Conservation (phyloP, 2,113 vertebrate species). For the Myxocyprinus asiaticus region DNA sequence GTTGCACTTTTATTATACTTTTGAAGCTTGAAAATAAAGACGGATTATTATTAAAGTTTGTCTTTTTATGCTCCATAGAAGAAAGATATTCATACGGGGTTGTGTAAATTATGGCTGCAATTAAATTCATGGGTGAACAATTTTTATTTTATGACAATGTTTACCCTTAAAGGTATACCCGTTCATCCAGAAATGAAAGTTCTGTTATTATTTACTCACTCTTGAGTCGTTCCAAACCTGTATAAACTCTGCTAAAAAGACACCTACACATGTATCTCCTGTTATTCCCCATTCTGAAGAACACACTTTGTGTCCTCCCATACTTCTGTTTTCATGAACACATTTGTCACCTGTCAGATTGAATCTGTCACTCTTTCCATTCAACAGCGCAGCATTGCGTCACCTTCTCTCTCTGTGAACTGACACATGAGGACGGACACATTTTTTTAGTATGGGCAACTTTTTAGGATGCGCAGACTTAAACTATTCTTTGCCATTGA, state of each 20-base stretch:
- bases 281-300: slow-evolving; percentile 17
- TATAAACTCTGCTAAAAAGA: not conserved
- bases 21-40: too few species aligned
- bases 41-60: too few species aligned
- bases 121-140: too few species aligned
- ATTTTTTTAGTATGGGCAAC: slow-evolving; percentile 47
- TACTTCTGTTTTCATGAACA: slow-evolving; percentile 71
- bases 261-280: slow-evolving; percentile 15
- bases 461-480: slow-evolving; percentile 50
- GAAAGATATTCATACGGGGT: too few species aligned
- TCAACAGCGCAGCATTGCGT: slow-evolving; percentile 62
- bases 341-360: slow-evolving; percentile 77
- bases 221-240: too few species aligned
- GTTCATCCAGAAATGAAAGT: too few species aligned
- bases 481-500: slow-evolving; percentile 34
- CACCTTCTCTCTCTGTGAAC: slow-evolving; percentile 58
- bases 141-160: too few species aligned
- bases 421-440: slow-evolving; percentile 69
- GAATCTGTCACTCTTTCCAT: slow-evolving; percentile 70
- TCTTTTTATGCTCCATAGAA: too few species aligned
- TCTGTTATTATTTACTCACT: too few species aligned
- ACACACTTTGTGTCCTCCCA: slow-evolving; percentile 56
- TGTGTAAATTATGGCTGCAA: too few species aligned
- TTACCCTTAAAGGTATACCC: too few species aligned
- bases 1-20: too few species aligned